phyloP scores from a whole-genome alignment of 1,140 invertebrate species.

The Ctenoplectra terminalis region DNA sequence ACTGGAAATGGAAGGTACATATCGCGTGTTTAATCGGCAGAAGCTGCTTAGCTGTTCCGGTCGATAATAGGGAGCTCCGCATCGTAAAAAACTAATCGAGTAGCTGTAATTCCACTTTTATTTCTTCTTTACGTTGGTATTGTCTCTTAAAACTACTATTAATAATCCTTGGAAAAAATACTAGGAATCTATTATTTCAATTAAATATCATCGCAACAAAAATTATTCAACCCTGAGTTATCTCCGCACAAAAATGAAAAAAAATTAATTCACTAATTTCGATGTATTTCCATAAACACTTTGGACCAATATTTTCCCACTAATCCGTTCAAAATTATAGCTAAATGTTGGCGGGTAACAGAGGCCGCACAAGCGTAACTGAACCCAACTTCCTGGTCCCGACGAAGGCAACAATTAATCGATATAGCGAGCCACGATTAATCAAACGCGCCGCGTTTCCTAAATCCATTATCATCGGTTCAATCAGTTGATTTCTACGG shows the following conservation, averaged over 20 bases:
- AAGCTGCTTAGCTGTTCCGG: constrained; percentile 36
- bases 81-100: no score
- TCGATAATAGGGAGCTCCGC: background rate
- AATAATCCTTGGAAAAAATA: no score
- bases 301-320: no score
- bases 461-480: constrained; percentile 41
- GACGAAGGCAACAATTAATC: constrained; percentile 37
- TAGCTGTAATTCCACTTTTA: no score
- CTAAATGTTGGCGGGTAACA: background rate
- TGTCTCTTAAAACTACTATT: background rate
- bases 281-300: no score
- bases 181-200: no score
- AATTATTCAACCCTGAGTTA: no score
- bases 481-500: constrained; percentile 22
- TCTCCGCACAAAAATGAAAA: no score
- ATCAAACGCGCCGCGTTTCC: constrained; percentile 38
- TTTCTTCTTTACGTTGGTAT: no score
- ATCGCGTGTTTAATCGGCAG: constrained; percentile 40
- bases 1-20: constrained; percentile 47
- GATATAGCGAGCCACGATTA: constrained; percentile 33
- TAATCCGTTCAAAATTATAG: no score
- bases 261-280: no score
- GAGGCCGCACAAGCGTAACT: background rate
- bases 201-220: no score
- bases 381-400: background rate